Percentiles rank a stretch among this genome's conserved stretches.
Evolutionary conservation across 2,888 invertebrate species (phyloP).

Genomic region (Metacarcinus magister): DNA sequence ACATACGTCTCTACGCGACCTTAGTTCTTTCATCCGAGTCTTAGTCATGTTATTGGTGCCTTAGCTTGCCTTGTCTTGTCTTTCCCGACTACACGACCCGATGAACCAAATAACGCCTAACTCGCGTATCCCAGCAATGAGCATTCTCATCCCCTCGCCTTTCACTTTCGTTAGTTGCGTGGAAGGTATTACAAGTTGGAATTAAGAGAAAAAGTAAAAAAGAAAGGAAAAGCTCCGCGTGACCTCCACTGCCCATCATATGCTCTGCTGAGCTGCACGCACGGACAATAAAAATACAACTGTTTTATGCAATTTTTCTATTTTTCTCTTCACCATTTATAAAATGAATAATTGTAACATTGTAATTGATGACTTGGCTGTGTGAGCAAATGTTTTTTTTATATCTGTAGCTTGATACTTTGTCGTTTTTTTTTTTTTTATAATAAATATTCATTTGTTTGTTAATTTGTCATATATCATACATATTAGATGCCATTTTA

Average conservation of each 20-base stretch:
- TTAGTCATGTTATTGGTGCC: background rate
- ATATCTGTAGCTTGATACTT: background rate
- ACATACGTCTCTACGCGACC: background rate
- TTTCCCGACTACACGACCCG: background rate
- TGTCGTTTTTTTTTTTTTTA: too few species aligned
- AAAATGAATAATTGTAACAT: background rate
- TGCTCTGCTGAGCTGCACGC: background rate
- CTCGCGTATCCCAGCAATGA: background rate
- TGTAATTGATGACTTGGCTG: background rate
- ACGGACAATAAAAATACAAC: background rate
- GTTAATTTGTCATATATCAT: too few species aligned
- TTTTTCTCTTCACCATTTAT: background rate
- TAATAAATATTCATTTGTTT: too few species aligned
- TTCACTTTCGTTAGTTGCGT: background rate
- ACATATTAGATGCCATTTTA: background rate
- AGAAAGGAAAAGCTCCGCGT: background rate
- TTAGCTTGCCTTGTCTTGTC: background rate
- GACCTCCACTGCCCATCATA: background rate
- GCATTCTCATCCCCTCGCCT: background rate
- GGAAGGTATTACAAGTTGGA: background rate
- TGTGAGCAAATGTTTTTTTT: background rate
- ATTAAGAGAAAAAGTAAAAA: background rate
- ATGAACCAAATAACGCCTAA: background rate
- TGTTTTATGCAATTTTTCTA: background rate
- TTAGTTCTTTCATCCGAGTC: background rate